Evolutionary conservation across 2,113 vertebrate species (phyloP).

Genomic region (Chaetura pelagica): DNA sequence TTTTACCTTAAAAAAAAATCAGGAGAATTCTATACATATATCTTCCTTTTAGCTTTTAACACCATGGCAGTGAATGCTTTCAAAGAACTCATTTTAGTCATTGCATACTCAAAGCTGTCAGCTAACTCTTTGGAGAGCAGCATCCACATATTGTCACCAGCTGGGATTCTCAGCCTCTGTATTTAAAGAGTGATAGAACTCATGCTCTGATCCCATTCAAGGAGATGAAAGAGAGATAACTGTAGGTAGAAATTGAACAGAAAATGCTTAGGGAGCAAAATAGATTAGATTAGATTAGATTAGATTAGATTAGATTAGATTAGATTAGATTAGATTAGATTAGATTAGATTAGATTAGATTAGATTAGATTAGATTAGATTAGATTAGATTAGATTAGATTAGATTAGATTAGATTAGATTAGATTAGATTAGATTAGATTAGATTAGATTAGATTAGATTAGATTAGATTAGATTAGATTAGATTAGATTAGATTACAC

Average conservation of each 20-base stretch:
- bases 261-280: neutral
- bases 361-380: neutral
- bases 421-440: neutral
- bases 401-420: too few species aligned
- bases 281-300: neutral
- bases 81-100: neutral
- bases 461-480: neutral
- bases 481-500: neutral
- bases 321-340: neutral
- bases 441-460: neutral
- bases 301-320: neutral
- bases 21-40: neutral
- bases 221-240: neutral
- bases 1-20: neutral
- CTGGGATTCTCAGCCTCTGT: neutral
- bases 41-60: neutral
- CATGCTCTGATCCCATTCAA: neutral
- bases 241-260: neutral
- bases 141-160: neutral
- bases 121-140: neutral
- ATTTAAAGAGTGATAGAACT: neutral
- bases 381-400: neutral
- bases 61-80: neutral
- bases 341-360: neutral
- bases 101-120: neutral